Conservation (phyloP, 2,113 vertebrate genomes). For the Chaetura pelagica region DNA sequence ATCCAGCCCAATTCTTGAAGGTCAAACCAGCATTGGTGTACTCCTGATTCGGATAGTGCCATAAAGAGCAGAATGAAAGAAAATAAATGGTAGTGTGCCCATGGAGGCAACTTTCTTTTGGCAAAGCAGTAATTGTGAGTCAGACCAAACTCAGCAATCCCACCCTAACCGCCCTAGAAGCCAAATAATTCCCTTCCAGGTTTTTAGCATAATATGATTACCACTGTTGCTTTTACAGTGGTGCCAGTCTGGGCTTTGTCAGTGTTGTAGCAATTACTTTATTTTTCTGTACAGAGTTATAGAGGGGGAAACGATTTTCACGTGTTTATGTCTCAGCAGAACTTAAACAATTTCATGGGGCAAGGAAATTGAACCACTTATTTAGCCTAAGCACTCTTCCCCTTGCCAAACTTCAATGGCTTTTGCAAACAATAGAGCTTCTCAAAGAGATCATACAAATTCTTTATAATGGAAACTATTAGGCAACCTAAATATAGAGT, state of each 20-base stretch:
- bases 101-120: background rate
- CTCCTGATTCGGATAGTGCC: background rate
- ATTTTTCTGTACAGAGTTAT: background rate
- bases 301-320: background rate
- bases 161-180: background rate
- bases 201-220: background rate
- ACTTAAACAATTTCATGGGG: background rate
- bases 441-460: conserved; percentile 10
- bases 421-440: conserved; percentile 40
- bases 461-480: conserved; percentile 41
- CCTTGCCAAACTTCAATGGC: background rate
- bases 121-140: background rate
- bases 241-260: background rate
- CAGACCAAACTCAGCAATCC: background rate
- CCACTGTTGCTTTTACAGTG: background rate
- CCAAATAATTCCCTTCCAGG: background rate
- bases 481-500: conserved; percentile 37
- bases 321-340: background rate
- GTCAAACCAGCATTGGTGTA: background rate
- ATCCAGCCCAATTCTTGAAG: background rate
- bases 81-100: background rate
- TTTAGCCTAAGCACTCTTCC: background rate
- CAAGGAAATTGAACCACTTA: conserved; percentile 33
- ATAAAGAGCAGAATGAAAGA: background rate
- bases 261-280: background rate